Evolutionary conservation across 2,113 vertebrate genomes (phyloP).

Genomic region (Poecile atricapillus): DNA sequence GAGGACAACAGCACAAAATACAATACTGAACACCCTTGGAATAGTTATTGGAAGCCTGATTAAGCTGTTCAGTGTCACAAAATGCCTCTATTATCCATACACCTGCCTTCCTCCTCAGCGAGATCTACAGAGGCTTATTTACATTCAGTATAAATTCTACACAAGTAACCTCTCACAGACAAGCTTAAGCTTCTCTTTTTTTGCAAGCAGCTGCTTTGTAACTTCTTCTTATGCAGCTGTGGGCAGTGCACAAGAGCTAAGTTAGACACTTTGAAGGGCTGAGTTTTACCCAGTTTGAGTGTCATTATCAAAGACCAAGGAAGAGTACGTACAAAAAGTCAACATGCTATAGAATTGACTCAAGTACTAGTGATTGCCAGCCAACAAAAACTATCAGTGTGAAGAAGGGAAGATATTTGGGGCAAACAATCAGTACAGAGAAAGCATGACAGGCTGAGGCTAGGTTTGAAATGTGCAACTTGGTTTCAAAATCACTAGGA

Average conservation of each 20-base stretch:
- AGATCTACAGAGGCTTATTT: conserved; percentile 2
- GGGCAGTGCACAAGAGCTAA: background rate
- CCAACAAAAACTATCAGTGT: background rate
- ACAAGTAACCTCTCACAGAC: background rate
- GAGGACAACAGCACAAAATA: conserved; percentile 14
- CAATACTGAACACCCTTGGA: background rate
- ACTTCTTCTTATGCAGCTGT: background rate
- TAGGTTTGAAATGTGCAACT: conserved; percentile 46
- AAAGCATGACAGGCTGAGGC: background rate
- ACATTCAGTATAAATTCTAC: background rate
- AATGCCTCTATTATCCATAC: background rate
- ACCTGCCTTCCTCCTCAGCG: background rate
- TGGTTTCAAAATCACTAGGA: background rate
- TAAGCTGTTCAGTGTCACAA: background rate
- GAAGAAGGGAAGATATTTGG: background rate
- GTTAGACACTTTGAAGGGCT: background rate
- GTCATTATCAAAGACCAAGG: background rate
- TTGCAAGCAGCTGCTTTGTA: conserved; percentile 22
- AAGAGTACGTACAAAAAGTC: background rate
- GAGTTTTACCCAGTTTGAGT: background rate
- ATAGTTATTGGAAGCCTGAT: background rate
- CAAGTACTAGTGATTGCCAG: background rate
- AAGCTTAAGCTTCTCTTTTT: background rate
- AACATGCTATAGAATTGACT: background rate
- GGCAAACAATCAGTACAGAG: background rate